Conservation (phyloP, 2,797 vertebrate genomes). For the Poeciliopsis turneri region DNA sequence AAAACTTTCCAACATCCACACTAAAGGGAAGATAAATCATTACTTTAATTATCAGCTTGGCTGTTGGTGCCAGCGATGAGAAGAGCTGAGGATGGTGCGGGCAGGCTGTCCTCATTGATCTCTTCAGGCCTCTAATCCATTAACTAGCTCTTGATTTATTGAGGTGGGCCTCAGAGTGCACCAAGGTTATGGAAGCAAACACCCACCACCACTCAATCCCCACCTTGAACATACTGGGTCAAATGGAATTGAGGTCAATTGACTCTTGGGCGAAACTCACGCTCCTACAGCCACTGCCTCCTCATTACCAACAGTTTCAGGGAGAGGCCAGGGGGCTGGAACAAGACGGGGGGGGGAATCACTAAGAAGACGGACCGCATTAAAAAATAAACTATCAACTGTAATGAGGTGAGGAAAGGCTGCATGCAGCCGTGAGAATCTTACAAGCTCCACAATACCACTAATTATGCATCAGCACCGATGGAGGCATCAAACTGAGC, state of each 20-base stretch:
- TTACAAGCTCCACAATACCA: conserved; percentile 52
- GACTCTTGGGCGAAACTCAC: conserved; percentile 62
- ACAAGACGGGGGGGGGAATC: not conserved
- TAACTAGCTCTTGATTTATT: conserved; percentile 81
- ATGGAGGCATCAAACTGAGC: conserved; percentile 47
- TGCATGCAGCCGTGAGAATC: conserved; percentile 54
- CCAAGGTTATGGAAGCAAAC: conserved; percentile 75
- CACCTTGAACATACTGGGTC: conserved; percentile 40
- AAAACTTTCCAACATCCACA: conserved; percentile 46
- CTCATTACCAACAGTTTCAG: conserved; percentile 61
- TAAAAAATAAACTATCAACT: conserved; percentile 70
- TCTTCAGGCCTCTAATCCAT: conserved; percentile 78
- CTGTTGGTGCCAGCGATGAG: conserved; percentile 54
- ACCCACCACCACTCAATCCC: conserved; percentile 13
- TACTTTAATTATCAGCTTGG: conserved; percentile 69
- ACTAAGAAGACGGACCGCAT: conserved; percentile 41
- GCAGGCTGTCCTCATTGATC: conserved; percentile 73
- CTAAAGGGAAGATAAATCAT: conserved; percentile 62
- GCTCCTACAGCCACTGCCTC: conserved; percentile 48
- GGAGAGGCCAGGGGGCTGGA: not conserved
- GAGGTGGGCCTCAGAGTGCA: conserved; percentile 66
- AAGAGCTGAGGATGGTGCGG: conserved; percentile 50
- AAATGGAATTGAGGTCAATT: conserved; percentile 76
- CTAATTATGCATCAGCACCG: conserved; percentile 52
- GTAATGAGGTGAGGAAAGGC: conserved; percentile 71